Percentiles rank a stretch among this genome's conserved stretches.
These are phyloP conservation scores for Altica lythri DNA, from an alignment of 2,888 invertebrate species.

Conservation along the genomic window DNA sequence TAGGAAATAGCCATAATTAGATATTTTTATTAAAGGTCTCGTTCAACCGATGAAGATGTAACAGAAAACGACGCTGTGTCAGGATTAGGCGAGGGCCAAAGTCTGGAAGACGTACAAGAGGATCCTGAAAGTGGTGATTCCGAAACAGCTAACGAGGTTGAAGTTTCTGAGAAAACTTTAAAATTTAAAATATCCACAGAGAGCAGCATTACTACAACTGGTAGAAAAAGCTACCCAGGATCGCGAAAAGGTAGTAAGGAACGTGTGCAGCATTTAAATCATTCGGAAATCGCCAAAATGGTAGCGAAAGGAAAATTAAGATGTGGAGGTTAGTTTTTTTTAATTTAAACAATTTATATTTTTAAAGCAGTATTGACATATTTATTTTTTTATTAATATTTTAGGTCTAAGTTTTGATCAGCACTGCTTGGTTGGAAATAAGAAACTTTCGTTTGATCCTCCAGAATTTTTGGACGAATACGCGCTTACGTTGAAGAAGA, in stretches of 20 bases:
- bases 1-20: no score
- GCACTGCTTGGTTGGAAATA: slow-evolving; percentile 49
- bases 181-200: slow-evolving; percentile 79
- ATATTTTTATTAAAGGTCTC: slow-evolving; percentile 51
- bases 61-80: slow-evolving; percentile 55
- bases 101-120: slow-evolving; percentile 61
- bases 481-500: slow-evolving; percentile 50
- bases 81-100: slow-evolving; percentile 48
- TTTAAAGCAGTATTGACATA: background rate
- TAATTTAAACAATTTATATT: background rate
- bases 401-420: slow-evolving; percentile 55
- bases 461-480: slow-evolving; percentile 55
- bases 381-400: slow-evolving; percentile 20
- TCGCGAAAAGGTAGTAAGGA: slow-evolving; percentile 72
- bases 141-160: slow-evolving; percentile 74
- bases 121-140: slow-evolving; percentile 64
- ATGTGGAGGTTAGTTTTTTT: slow-evolving; percentile 20
- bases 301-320: slow-evolving; percentile 58
- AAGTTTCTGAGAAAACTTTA: slow-evolving; percentile 74
- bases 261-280: slow-evolving; percentile 57
- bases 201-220: slow-evolving; percentile 57
- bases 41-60: slow-evolving; percentile 60
- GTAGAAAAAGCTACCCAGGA: slow-evolving; percentile 69
- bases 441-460: slow-evolving; percentile 55
- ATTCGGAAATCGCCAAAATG: slow-evolving; percentile 58